Evolutionary conservation across 2,113 vertebrate species (phyloP).

Genomic region (Meles meles): DNA sequence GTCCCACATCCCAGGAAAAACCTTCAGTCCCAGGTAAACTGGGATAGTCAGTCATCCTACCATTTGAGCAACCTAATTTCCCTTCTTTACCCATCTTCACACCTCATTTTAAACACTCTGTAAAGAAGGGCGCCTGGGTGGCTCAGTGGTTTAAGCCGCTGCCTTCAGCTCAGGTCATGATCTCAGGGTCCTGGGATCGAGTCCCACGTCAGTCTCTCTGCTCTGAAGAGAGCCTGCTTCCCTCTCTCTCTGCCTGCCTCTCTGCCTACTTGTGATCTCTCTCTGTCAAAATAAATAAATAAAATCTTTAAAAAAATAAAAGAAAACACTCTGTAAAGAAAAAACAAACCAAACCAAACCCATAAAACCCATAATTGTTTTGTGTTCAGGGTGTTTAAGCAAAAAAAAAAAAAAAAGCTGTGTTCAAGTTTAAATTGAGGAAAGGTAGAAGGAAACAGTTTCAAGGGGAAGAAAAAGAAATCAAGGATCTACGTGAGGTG

Average conservation of each 20-base stretch:
- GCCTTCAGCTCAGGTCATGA: too few species aligned
- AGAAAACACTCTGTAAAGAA: neutral
- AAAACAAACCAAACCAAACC: neutral
- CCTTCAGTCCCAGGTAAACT: neutral
- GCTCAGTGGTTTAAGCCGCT: too few species aligned
- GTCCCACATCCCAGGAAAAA: neutral
- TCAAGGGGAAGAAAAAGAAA: neutral
- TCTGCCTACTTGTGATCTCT: too few species aligned
- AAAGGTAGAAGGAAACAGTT: neutral
- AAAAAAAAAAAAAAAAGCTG: neutral
- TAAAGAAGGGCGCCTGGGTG: too few species aligned
- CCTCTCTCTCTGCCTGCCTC: too few species aligned
- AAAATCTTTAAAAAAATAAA: too few species aligned
- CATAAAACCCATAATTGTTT: neutral
- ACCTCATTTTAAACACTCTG: neutral
- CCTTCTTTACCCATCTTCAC: neutral
- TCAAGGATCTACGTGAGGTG: neutral
- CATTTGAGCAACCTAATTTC: neutral
- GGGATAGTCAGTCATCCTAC: too few species aligned
- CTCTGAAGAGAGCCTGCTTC: too few species aligned
- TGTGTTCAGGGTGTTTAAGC: neutral
- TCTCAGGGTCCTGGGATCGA: too few species aligned
- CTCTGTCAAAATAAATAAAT: too few species aligned
- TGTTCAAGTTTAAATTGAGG: neutral
- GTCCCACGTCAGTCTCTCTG: too few species aligned